Percentiles rank a stretch among this genome's conserved stretches.
Evolutionary conservation across 2,113 vertebrate genomes (phyloP).

Genomic region (Rhagologus leucostigma): DNA sequence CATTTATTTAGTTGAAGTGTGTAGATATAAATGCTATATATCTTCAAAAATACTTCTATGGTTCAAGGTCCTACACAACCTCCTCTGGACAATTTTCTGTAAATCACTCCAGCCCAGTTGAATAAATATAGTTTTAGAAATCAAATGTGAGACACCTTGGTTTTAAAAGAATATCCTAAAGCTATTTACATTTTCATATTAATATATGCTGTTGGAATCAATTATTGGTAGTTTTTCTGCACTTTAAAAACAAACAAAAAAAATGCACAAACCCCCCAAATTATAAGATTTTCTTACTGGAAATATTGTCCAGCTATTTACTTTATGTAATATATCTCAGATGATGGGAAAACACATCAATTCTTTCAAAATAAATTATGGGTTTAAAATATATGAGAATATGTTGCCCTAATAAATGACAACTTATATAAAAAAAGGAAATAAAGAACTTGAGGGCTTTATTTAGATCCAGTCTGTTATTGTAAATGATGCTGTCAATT

Average conservation of each 20-base stretch:
- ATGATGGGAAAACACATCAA: background rate
- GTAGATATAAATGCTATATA: background rate
- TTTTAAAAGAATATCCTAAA: background rate
- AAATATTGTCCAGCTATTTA: background rate
- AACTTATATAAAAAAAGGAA: background rate
- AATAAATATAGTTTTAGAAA: background rate
- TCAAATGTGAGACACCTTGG: background rate
- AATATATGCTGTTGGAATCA: background rate
- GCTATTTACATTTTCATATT: background rate
- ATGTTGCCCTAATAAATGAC: background rate
- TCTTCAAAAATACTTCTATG: background rate
- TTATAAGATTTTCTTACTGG: background rate
- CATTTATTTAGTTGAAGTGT: background rate
- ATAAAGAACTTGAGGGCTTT: background rate
- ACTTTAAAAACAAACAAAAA: background rate
- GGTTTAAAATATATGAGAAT: background rate
- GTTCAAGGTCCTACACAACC: background rate
- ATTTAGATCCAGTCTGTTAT: slow-evolving; percentile 51
- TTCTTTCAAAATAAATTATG: background rate
- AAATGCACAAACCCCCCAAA: accelerated
- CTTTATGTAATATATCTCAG: background rate
- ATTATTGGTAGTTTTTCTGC: background rate
- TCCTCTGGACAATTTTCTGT: background rate
- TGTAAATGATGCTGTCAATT: slow-evolving; percentile 49
- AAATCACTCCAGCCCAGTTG: background rate